These are phyloP conservation scores for Psettodes erumei DNA, from an alignment of 2,113 vertebrate species.

Conservation along the genomic window DNA sequence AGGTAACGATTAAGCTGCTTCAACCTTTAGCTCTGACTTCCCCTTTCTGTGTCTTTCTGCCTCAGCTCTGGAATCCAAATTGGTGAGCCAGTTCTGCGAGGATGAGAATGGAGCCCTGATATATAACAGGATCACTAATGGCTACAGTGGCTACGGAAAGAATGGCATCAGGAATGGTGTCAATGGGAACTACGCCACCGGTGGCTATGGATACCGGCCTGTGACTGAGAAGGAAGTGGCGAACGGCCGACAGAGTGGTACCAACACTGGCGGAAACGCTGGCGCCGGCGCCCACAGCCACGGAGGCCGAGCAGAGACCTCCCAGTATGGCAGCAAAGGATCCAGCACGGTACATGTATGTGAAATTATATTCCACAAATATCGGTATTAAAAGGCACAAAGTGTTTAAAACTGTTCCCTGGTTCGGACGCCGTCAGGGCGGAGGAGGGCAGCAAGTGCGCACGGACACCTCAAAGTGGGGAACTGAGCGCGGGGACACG, in stretches of 20 bases:
- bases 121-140: conserved; percentile 83
- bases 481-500: conserved; percentile 71
- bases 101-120: conserved; percentile 87
- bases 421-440: conserved; percentile 25
- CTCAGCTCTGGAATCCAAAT: conserved; percentile 88
- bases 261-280: conserved; percentile 15
- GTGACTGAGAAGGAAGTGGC: conserved; percentile 72
- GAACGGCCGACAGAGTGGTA: conserved; percentile 48
- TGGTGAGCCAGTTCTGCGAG: conserved; percentile 91
- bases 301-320: conserved; percentile 8
- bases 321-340: conserved; percentile 37
- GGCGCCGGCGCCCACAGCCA: conserved; percentile 19
- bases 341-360: conserved; percentile 55
- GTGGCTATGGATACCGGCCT: conserved; percentile 57
- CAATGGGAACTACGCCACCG: conserved; percentile 61
- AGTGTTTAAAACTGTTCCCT: not conserved
- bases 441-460: conserved; percentile 27
- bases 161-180: conserved; percentile 58
- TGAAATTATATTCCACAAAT: not conserved
- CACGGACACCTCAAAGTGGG: conserved; percentile 49
- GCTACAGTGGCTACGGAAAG: conserved; percentile 62
- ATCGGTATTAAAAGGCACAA: not conserved
- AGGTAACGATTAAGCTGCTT: not conserved
- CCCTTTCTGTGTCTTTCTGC: conserved; percentile 20
- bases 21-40: not conserved